Conservation (phyloP, 2,113 vertebrate genomes). For the Excalfactoria chinensis region DNA sequence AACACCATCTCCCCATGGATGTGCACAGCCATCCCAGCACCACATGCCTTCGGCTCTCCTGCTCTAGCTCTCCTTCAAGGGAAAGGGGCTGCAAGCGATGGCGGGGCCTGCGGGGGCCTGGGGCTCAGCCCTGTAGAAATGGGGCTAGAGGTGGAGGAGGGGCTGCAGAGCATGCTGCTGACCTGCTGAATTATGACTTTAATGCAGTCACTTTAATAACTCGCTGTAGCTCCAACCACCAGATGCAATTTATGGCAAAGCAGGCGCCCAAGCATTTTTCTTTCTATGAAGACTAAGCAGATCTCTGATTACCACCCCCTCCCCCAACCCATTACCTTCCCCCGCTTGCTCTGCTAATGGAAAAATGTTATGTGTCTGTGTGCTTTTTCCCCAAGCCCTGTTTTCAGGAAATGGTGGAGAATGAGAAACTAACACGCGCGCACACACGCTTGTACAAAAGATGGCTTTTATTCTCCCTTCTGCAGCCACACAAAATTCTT, state of each 20-base stretch:
- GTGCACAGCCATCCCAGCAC: background rate
- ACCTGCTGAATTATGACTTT: slow-evolving; percentile 68
- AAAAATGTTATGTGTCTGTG: slow-evolving; percentile 65
- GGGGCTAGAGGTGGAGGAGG: slow-evolving; percentile 53
- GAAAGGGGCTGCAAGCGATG: slow-evolving; percentile 12
- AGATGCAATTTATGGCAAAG: slow-evolving; percentile 72
- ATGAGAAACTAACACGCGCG: slow-evolving; percentile 3
- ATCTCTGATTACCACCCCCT: slow-evolving; percentile 65
- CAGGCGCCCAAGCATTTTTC: slow-evolving; percentile 70
- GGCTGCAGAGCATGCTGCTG: slow-evolving; percentile 31
- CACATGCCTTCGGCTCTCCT: background rate
- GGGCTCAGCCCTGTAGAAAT: slow-evolving; percentile 2
- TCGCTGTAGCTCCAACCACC: slow-evolving; percentile 68
- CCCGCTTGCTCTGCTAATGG: slow-evolving; percentile 68
- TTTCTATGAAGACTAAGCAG: slow-evolving; percentile 72
- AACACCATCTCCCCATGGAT: background rate
- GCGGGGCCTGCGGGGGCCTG: background rate
- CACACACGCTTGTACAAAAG: background rate
- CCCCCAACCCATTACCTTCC: slow-evolving; percentile 61
- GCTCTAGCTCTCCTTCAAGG: background rate
- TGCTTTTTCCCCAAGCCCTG: slow-evolving; percentile 58
- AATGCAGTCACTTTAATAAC: slow-evolving; percentile 70
- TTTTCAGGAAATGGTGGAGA: slow-evolving; percentile 74
- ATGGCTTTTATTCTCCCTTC: background rate
- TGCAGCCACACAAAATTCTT: background rate